Conservation (phyloP, 2,797 vertebrate species). For the Scolopax bukidnonensis region DNA sequence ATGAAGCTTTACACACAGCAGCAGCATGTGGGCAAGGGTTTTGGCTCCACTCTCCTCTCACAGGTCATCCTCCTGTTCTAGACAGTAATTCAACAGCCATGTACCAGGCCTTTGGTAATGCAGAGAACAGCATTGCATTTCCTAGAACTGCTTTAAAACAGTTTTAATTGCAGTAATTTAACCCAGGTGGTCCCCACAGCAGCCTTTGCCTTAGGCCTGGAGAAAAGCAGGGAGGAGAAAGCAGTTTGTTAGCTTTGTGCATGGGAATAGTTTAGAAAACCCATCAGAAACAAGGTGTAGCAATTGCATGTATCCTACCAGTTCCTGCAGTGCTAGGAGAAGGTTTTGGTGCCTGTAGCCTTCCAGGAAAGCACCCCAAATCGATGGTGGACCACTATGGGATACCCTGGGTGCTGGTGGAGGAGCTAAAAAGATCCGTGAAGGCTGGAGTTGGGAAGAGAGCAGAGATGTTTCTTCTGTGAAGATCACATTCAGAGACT, state of each 20-base stretch:
- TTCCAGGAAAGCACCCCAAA: not conserved
- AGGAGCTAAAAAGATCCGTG: not conserved
- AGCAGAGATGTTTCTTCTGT: not conserved
- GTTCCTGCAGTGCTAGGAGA: not conserved
- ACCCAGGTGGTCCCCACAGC: constrained; percentile 28
- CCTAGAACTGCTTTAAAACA: not conserved
- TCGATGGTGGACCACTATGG: not conserved
- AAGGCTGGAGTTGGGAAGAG: not conserved
- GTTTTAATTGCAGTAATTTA: constrained; percentile 52
- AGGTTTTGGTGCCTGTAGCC: not conserved
- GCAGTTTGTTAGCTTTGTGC: not conserved
- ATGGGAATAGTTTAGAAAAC: not conserved
- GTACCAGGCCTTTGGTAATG: not conserved
- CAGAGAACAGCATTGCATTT: not conserved
- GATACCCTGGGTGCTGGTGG: not conserved
- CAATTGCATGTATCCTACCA: fast-evolving
- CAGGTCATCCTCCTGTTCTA: not conserved
- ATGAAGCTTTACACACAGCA: not conserved
- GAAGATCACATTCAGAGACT: not conserved
- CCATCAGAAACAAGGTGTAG: not conserved
- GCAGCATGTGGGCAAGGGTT: not conserved
- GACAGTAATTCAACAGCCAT: not conserved
- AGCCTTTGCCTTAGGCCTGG: constrained; percentile 12
- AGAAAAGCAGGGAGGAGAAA: not conserved
- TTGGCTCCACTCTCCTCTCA: not conserved